phyloP scores from a whole-genome alignment of 2,113 vertebrate species.

The Pomatostomus ruficeps region DNA sequence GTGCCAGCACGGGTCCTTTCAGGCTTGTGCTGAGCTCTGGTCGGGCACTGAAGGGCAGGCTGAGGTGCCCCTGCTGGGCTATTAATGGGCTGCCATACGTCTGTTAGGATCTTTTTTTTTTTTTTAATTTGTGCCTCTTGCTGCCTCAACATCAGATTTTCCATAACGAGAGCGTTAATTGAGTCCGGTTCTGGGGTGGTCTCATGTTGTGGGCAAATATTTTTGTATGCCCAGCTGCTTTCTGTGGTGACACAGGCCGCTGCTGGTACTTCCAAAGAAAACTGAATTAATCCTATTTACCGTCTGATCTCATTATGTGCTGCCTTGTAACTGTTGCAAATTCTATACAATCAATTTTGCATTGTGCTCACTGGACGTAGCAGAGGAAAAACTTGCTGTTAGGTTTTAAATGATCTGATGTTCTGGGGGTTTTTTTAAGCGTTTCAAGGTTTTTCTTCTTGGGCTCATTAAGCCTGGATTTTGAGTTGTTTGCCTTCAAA shows the following conservation, averaged over 20 bases:
- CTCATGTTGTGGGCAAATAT: neutral
- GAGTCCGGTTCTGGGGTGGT: neutral
- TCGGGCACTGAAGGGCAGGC: neutral
- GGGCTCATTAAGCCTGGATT: neutral
- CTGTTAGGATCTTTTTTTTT: neutral
- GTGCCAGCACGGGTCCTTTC: neutral
- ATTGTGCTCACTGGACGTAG: neutral
- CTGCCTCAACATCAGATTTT: conserved; percentile 11
- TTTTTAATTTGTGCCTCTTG: neutral
- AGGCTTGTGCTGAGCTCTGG: neutral
- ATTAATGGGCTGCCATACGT: neutral
- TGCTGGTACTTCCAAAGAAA: neutral
- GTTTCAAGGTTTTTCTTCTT: neutral
- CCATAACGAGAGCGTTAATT: neutral
- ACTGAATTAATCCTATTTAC: neutral
- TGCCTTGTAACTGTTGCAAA: neutral
- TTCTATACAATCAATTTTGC: neutral
- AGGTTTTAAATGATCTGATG: neutral
- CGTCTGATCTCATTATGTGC: neutral
- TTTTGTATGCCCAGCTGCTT: conserved; percentile 11
- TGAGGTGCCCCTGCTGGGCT: neutral
- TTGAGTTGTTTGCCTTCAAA: neutral
- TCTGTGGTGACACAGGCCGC: neutral
- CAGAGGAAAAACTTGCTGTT: neutral
- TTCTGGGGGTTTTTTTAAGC: accelerated